Conservation (phyloP, 2,113 vertebrate species). For the Anolis carolinensis region DNA sequence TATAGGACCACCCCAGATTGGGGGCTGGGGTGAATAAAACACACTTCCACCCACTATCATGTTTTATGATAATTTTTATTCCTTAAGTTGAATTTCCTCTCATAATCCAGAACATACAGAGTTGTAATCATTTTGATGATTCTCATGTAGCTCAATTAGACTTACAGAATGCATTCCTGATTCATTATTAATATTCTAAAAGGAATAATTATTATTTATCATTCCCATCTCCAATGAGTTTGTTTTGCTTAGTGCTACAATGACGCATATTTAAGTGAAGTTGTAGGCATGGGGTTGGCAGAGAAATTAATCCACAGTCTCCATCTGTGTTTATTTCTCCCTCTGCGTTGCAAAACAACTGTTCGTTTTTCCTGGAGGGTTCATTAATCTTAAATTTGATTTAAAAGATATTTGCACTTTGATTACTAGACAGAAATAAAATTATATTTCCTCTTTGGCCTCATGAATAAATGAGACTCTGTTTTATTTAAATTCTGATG, state of each 20-base stretch:
- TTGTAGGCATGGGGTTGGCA: neutral
- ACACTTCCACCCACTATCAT: too few species aligned
- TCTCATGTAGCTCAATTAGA: neutral
- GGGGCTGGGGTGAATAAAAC: neutral
- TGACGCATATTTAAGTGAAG: constrained; percentile 19
- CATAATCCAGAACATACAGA: neutral
- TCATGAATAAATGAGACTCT: constrained; percentile 15
- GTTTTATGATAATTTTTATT: neutral
- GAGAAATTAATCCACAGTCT: constrained; percentile 20
- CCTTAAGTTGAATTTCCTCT: neutral
- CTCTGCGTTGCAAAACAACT: neutral
- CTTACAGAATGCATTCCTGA: neutral
- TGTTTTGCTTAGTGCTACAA: neutral
- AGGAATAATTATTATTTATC: constrained; percentile 21
- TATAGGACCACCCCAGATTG: too few species aligned
- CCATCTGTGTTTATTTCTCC: constrained; percentile 36
- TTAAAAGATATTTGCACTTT: constrained; percentile 16
- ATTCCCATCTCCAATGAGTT: neutral
- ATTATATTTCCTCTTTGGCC: constrained; percentile 27
- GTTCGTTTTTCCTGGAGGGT: constrained; percentile 17
- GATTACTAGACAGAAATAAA: constrained; percentile 46
- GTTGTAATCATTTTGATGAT: neutral
- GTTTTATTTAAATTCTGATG: constrained; percentile 41
- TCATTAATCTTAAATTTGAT: constrained; percentile 35
- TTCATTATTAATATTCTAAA: constrained; percentile 4